phyloP scores from a whole-genome alignment of 1,140 invertebrate genomes.

The Polypedilum vanderplanki region DNA sequence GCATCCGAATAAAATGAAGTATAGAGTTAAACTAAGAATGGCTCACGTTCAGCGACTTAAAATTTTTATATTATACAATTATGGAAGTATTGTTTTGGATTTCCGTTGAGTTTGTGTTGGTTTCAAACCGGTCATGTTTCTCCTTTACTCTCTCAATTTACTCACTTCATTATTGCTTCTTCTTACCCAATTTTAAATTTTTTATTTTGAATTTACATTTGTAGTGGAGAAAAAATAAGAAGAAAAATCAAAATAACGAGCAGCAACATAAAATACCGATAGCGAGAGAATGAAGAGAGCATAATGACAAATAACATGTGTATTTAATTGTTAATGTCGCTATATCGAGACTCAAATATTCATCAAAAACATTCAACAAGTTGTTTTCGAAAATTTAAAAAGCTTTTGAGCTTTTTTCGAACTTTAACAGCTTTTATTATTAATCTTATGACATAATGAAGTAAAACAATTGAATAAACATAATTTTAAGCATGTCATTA shows the following conservation, averaged over 20 bases:
- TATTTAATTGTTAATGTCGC: too few relatives aligned
- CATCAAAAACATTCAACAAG: constrained; percentile 17
- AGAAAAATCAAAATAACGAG: neutral
- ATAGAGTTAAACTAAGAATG: constrained; percentile 8
- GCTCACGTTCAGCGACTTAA: constrained; percentile 1
- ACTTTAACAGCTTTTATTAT: neutral
- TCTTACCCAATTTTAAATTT: too few relatives aligned
- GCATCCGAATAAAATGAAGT: neutral
- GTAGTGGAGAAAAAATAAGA: neutral
- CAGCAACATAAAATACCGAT: neutral
- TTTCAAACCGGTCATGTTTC: constrained; percentile 1
- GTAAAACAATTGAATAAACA: neutral
- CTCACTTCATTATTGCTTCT: neutral
- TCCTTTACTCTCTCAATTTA: neutral
- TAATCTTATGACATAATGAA: neutral
- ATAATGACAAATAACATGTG: too few relatives aligned
- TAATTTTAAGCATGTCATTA: neutral
- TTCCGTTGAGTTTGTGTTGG: constrained; percentile 14
- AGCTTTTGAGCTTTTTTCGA: neutral
- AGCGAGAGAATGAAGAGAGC: neutral
- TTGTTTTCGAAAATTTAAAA: neutral
- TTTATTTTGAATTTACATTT: too few relatives aligned
- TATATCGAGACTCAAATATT: too few relatives aligned
- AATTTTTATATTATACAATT: neutral
- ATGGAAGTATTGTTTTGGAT: constrained; percentile 23